These are phyloP conservation scores for Prionailurus bengalensis DNA, from an alignment of 2,113 vertebrate genomes.

Conservation along the genomic window DNA sequence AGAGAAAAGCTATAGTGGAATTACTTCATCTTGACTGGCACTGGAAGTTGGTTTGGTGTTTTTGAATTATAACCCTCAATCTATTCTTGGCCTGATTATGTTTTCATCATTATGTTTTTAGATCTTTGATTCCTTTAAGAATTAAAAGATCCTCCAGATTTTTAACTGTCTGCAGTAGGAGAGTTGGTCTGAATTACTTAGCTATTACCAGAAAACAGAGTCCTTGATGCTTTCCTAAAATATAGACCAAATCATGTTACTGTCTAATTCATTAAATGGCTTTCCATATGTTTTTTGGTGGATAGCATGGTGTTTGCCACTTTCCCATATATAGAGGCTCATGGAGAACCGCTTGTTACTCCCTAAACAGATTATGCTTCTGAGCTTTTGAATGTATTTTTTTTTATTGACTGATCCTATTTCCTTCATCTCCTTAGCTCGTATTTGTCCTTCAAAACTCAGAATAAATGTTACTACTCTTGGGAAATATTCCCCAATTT, in stretches of 20 bases:
- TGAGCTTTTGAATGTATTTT: neutral
- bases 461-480: neutral
- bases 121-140: slow-evolving; percentile 5
- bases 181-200: neutral
- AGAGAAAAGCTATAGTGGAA: neutral
- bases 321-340: neutral
- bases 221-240: neutral
- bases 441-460: slow-evolving; percentile 8
- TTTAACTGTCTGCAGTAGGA: neutral
- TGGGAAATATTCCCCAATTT: neutral
- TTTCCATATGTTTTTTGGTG: neutral
- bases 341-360: neutral
- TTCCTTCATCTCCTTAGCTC: neutral
- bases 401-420: neutral
- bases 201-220: neutral
- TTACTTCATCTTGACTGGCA: neutral
- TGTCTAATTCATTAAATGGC: neutral
- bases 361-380: neutral
- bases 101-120: neutral
- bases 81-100: neutral
- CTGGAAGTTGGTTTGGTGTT: neutral
- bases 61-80: neutral
- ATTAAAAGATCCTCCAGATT: neutral
- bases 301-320: neutral
- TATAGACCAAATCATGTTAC: neutral